phyloP scores from a whole-genome alignment of 2,113 vertebrate species.

The Rhabdomys dilectus region DNA sequence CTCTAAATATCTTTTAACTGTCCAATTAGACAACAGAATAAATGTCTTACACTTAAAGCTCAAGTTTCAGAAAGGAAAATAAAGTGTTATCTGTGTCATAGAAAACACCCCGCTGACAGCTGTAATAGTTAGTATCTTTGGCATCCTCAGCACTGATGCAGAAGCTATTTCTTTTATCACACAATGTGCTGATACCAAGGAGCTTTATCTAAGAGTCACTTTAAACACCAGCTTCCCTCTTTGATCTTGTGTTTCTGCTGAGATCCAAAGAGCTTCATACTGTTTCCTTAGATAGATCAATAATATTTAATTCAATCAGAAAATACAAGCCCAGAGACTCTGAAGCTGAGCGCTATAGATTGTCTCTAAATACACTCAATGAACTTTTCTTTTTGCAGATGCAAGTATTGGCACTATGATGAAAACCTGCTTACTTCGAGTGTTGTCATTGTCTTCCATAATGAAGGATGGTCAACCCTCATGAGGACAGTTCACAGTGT shows the following conservation, averaged over 20 bases:
- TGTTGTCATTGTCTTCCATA: slow-evolving; percentile 91
- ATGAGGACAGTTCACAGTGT: slow-evolving; percentile 93
- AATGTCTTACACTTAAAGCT: slow-evolving; percentile 36
- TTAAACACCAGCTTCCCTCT: background rate
- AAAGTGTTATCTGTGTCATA: background rate
- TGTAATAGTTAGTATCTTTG: background rate
- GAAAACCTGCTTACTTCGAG: slow-evolving; percentile 91
- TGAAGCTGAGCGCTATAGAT: background rate
- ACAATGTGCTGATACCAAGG: background rate
- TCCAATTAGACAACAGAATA: slow-evolving; percentile 9
- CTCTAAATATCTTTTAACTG: slow-evolving; percentile 20
- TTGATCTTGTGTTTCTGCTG: background rate
- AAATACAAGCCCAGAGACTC: background rate
- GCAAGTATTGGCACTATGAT: slow-evolving; percentile 92
- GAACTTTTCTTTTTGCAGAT: slow-evolving; percentile 85
- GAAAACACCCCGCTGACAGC: background rate
- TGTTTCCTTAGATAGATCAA: background rate
- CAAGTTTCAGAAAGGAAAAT: slow-evolving; percentile 55
- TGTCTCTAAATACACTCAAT: background rate
- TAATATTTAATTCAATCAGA: slow-evolving; percentile 35
- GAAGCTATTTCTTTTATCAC: background rate
- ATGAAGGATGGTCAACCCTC: slow-evolving; percentile 92
- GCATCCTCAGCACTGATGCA: background rate
- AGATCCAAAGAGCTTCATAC: slow-evolving; percentile 33
- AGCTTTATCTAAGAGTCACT: background rate